These are phyloP conservation scores for Pristis pectinata DNA, from an alignment of 2,797 vertebrate species.

Conservation along the genomic window DNA sequence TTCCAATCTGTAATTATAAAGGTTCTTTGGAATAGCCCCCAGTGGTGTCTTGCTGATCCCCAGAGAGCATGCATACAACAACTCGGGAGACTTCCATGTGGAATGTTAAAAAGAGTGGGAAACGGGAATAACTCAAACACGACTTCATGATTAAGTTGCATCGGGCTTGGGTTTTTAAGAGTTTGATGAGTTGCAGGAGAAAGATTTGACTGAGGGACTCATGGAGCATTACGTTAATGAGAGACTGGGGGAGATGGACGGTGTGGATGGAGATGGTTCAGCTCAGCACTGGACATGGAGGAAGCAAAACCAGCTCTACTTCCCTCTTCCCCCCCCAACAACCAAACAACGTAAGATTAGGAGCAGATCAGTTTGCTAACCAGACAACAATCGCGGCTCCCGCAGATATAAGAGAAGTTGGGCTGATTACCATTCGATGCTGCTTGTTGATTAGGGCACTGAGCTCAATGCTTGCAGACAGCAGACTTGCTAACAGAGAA, in stretches of 20 bases:
- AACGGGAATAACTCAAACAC: not conserved
- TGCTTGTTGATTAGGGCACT: too few relatives aligned
- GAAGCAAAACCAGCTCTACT: too few relatives aligned
- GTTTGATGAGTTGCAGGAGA: not conserved
- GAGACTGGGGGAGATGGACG: not conserved
- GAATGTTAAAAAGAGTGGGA: not conserved
- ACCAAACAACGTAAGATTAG: not conserved
- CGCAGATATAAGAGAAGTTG: not conserved
- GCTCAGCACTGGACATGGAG: not conserved
- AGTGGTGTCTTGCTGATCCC: too few relatives aligned
- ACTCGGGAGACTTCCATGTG: too few relatives aligned
- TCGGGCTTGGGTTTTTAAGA: not conserved
- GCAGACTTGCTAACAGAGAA: not conserved
- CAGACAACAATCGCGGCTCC: too few relatives aligned
- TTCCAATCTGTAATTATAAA: too few relatives aligned
- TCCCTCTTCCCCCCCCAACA: not conserved
- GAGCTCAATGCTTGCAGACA: not conserved
- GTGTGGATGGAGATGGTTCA: not conserved
- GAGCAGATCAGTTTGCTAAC: not conserved
- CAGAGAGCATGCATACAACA: too few relatives aligned
- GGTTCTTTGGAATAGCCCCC: too few relatives aligned
- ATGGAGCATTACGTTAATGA: not conserved
- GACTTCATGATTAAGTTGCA: not conserved
- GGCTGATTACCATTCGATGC: not conserved
- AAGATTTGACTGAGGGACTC: not conserved